These are phyloP conservation scores for Neotoma lepida DNA, from an alignment of 2,113 vertebrate genomes.

Conservation along the genomic window DNA sequence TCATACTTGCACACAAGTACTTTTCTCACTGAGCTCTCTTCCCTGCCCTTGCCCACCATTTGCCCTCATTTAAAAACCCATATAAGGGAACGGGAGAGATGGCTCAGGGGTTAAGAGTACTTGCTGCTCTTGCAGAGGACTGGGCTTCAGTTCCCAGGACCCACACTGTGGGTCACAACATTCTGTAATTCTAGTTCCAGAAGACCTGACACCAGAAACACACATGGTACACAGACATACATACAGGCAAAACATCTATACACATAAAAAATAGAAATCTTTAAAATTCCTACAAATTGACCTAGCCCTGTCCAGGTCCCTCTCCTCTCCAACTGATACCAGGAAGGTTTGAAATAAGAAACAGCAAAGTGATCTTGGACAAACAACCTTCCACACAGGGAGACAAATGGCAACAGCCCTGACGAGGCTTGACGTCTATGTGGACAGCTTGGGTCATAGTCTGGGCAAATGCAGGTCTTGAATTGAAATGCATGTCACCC, in stretches of 20 bases:
- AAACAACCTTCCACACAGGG: neutral
- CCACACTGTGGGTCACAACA: neutral
- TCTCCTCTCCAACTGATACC: neutral
- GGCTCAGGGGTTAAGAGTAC: neutral
- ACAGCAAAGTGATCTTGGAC: neutral
- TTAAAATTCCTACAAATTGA: neutral
- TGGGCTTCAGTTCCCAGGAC: too few species aligned
- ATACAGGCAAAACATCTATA: neutral
- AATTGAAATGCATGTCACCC: slow-evolving; percentile 64
- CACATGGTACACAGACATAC: neutral
- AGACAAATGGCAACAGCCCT: neutral
- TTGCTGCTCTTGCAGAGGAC: neutral
- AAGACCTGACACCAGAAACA: neutral
- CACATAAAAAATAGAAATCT: neutral
- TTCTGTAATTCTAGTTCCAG: neutral
- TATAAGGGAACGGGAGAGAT: neutral
- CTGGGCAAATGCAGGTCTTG: slow-evolving; percentile 56
- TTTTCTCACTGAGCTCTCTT: neutral
- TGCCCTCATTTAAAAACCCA: neutral
- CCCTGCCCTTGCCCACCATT: neutral
- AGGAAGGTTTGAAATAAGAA: neutral
- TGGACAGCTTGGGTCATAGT: slow-evolving; percentile 13
- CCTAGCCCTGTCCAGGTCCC: neutral
- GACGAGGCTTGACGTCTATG: neutral
- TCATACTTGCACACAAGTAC: neutral